Evolutionary conservation across 2,888 invertebrate species (phyloP).

Genomic region (Drosophila birchii): DNA sequence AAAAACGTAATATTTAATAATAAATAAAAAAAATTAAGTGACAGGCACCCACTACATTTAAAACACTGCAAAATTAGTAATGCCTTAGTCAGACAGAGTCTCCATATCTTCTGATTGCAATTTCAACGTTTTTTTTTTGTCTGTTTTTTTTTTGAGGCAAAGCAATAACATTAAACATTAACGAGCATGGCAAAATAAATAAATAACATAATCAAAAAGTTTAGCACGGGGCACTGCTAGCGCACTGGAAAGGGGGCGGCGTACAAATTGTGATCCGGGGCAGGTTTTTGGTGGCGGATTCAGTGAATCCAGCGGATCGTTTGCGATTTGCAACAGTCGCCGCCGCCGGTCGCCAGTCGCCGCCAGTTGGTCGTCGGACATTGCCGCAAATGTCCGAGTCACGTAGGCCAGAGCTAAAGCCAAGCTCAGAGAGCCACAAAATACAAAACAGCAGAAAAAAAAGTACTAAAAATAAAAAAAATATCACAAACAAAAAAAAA

Average conservation of each 20-base stretch:
- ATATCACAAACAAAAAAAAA: background rate
- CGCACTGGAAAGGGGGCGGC: conserved; percentile 1
- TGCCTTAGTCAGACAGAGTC: conserved; percentile 1
- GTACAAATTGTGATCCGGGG: conserved; percentile 69
- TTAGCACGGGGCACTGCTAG: conserved; percentile 36
- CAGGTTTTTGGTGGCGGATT: conserved; percentile 51
- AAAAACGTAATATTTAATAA: background rate
- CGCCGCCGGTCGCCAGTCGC: conserved; percentile 46
- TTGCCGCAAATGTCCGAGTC: conserved; percentile 80
- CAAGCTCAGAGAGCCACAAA: conserved; percentile 27
- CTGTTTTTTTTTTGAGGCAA: conserved; percentile 15
- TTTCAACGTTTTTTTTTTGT: background rate
- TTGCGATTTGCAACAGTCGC: conserved; percentile 63
- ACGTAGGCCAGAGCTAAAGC: conserved; percentile 78
- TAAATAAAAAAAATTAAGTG: background rate
- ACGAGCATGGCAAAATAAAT: conserved; percentile 51
- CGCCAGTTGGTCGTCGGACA: conserved; percentile 74
- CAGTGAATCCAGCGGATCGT: conserved; percentile 38
- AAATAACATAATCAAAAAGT: conserved; percentile 74
- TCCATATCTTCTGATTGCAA: conserved; percentile 1
- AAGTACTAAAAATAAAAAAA: conserved; percentile 8
- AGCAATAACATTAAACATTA: conserved; percentile 40
- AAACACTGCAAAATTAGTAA: background rate
- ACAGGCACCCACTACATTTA: background rate
- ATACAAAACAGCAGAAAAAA: conserved; percentile 24